phyloP scores from a whole-genome alignment of 2,113 vertebrate genomes.

The Nothoprocta perdicaria region DNA sequence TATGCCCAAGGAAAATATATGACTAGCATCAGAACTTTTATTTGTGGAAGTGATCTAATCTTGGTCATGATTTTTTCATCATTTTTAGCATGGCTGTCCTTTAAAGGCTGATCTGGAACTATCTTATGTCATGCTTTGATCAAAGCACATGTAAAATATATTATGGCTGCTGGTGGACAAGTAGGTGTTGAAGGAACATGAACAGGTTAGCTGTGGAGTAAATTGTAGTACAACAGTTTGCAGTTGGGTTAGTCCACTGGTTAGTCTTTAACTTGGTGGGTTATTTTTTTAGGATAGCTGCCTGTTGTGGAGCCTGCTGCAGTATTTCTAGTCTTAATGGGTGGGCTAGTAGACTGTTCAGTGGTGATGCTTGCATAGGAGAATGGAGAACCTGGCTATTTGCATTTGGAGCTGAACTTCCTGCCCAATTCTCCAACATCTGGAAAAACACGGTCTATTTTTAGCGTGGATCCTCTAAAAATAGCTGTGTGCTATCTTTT shows the following conservation, averaged over 20 bases:
- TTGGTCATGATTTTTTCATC: background rate
- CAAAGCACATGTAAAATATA: background rate
- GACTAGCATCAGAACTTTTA: background rate
- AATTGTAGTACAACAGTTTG: background rate
- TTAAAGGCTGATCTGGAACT: background rate
- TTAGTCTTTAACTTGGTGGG: no score
- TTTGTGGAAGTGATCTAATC: background rate
- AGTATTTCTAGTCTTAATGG: background rate
- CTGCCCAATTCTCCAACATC: fast-evolving
- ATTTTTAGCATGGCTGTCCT: background rate
- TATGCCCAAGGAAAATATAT: conserved; percentile 9
- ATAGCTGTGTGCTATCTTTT: background rate
- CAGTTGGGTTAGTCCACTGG: background rate
- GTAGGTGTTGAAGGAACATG: background rate
- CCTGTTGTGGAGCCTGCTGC: background rate
- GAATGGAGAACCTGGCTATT: background rate
- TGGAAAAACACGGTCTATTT: background rate
- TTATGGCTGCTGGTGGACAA: background rate
- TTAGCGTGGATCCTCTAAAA: background rate
- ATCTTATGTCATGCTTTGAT: background rate
- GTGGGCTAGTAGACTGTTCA: background rate
- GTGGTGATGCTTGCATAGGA: background rate
- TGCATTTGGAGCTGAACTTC: background rate
- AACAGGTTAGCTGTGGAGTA: background rate
- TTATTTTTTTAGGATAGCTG: background rate